A percentile compares a stretch with the other conserved stretches of the same genome.
These are phyloP conservation scores for Microplitis deprimator DNA, from an alignment of 2,888 invertebrate species.

Conservation along the genomic window DNA sequence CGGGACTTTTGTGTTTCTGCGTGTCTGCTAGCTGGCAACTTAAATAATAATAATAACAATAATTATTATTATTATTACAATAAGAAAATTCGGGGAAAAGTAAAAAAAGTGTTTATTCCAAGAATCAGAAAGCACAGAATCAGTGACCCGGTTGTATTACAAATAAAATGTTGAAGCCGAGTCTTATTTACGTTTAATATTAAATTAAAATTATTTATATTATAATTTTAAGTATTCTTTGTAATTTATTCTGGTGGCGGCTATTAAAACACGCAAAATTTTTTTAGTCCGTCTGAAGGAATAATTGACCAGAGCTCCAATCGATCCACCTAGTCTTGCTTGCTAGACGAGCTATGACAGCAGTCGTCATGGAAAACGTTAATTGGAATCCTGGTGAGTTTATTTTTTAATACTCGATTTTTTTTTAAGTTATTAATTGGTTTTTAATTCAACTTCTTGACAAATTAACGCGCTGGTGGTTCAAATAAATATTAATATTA, in stretches of 20 bases:
- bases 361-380: constrained; percentile 76
- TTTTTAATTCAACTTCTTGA: not conserved
- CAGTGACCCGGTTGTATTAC: constrained; percentile 50
- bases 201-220: constrained; percentile 16
- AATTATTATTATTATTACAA: not conserved
- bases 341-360: constrained; percentile 73
- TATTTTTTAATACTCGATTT: constrained; percentile 22
- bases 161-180: not conserved
- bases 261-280: constrained; percentile 10
- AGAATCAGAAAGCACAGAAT: constrained; percentile 7
- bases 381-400: constrained; percentile 77
- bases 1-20: constrained; percentile 2
- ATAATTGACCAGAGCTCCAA: constrained; percentile 30
- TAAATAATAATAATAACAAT: constrained; percentile 15
- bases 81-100: not conserved
- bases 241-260: constrained; percentile 14
- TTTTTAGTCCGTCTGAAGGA: not conserved
- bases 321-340: constrained; percentile 42
- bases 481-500: no score
- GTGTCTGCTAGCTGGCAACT: constrained; percentile 20
- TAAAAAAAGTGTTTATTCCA: constrained; percentile 1
- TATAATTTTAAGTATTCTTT: not conserved
- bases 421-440: not conserved
- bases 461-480: no score
- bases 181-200: no score